Evolutionary conservation across 2,113 vertebrate species (phyloP).

Genomic region (Columbina picui): DNA sequence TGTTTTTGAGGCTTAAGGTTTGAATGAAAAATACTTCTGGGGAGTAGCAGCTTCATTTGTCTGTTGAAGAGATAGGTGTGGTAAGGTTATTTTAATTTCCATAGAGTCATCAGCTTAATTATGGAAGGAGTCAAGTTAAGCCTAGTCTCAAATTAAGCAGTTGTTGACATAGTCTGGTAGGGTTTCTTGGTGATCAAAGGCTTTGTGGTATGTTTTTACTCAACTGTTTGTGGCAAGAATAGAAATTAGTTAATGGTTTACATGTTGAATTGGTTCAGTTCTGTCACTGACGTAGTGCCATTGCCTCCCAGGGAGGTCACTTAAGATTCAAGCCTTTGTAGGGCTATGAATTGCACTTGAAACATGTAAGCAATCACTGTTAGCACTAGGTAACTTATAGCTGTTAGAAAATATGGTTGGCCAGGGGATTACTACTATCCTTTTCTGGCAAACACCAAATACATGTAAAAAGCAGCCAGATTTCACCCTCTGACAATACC

Average conservation of each 20-base stretch:
- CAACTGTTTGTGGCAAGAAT: neutral
- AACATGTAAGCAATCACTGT: neutral
- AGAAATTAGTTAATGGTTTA: neutral
- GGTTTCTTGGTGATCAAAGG: neutral
- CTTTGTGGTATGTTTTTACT: neutral
- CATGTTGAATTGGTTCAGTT: neutral
- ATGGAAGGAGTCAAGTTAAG: neutral
- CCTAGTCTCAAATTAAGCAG: neutral
- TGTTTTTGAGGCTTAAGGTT: neutral
- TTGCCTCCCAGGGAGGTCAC: neutral
- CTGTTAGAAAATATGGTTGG: neutral
- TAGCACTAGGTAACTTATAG: neutral
- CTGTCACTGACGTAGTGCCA: neutral
- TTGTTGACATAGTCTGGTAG: neutral
- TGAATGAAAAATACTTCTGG: neutral
- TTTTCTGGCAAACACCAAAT: neutral
- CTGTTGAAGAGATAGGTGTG: conserved; percentile 20
- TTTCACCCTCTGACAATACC: neutral
- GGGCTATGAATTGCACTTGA: neutral
- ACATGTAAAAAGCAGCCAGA: neutral
- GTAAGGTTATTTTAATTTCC: conserved; percentile 34
- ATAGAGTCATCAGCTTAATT: neutral
- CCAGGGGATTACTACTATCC: neutral
- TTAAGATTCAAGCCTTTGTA: neutral
- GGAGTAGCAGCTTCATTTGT: conserved; percentile 8